Evolutionary conservation across 2,888 invertebrate species (phyloP).

Genomic region (Antitype chi): DNA sequence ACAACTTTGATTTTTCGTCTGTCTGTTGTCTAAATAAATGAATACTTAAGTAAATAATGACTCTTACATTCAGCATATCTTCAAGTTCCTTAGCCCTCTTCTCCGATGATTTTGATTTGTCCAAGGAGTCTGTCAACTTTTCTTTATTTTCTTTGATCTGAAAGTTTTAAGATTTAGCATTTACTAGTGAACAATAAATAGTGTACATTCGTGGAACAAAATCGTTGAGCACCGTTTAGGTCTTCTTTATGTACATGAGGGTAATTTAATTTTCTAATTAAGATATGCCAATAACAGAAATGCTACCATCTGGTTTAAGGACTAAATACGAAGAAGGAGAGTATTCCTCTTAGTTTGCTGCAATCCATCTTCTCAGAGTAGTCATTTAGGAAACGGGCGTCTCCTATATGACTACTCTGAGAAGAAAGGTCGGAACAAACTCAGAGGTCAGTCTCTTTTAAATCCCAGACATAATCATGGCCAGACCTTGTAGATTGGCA

Average conservation of each 20-base stretch:
- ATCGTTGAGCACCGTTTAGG: not conserved
- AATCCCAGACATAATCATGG: too few relatives aligned
- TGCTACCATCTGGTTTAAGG: not conserved
- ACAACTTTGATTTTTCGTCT: not conserved
- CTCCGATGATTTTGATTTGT: conserved; percentile 89
- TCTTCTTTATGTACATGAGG: not conserved
- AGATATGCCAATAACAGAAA: not conserved
- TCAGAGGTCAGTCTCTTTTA: too few relatives aligned
- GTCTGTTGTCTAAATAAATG: not conserved
- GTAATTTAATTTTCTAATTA: not conserved
- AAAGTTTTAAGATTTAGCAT: conserved; percentile 50
- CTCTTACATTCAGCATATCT: conserved; percentile 89
- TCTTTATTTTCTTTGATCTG: conserved; percentile 86
- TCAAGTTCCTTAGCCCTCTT: conserved; percentile 91
- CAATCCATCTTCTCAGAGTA: not conserved
- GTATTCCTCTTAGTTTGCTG: not conserved
- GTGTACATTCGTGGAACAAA: not conserved
- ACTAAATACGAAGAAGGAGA: not conserved
- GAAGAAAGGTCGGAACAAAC: too few relatives aligned
- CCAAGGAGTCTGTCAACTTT: conserved; percentile 87
- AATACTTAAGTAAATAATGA: not conserved
- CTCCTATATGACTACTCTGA: too few relatives aligned
- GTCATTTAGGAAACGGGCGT: not conserved
- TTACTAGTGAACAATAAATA: too few relatives aligned
- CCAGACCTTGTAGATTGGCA: too few relatives aligned